These are phyloP conservation scores for Trematomus bernacchii DNA, from an alignment of 2,797 vertebrate species.

Conservation along the genomic window DNA sequence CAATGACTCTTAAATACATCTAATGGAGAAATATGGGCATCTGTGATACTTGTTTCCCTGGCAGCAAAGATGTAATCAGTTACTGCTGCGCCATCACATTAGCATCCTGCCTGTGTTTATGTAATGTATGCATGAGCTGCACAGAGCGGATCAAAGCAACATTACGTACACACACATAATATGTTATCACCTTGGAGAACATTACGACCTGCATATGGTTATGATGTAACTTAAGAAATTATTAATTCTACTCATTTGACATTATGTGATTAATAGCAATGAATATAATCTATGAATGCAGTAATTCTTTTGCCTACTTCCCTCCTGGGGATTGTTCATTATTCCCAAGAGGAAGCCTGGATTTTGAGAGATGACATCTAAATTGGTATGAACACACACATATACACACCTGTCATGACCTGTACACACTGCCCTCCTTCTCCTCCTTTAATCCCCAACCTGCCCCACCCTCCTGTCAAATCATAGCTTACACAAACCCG, in stretches of 20 bases:
- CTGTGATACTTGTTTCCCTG: conserved; percentile 34
- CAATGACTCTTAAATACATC: conserved; percentile 24
- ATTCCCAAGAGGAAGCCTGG: conserved; percentile 5
- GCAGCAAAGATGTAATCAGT: conserved; percentile 37
- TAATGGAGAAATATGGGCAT: conserved; percentile 15
- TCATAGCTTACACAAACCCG: conserved; percentile 18
- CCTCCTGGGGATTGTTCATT: conserved; percentile 7
- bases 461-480: conserved; percentile 25
- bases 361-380: conserved; percentile 13
- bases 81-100: conserved; percentile 30
- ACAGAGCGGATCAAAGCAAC: conserved; percentile 37
- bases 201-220: background rate
- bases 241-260: conserved; percentile 5
- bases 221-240: background rate
- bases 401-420: conserved; percentile 3
- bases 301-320: conserved; percentile 3
- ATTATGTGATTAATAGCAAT: background rate
- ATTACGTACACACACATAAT: conserved; percentile 5
- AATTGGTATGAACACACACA: conserved; percentile 2
- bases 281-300: conserved; percentile 5
- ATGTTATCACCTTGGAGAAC: conserved; percentile 7
- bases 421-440: background rate
- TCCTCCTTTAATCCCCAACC: conserved; percentile 16
- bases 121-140: conserved; percentile 36
- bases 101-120: conserved; percentile 19